Conservation (phyloP, 2,113 vertebrate species). For the Aramus guarauna region DNA sequence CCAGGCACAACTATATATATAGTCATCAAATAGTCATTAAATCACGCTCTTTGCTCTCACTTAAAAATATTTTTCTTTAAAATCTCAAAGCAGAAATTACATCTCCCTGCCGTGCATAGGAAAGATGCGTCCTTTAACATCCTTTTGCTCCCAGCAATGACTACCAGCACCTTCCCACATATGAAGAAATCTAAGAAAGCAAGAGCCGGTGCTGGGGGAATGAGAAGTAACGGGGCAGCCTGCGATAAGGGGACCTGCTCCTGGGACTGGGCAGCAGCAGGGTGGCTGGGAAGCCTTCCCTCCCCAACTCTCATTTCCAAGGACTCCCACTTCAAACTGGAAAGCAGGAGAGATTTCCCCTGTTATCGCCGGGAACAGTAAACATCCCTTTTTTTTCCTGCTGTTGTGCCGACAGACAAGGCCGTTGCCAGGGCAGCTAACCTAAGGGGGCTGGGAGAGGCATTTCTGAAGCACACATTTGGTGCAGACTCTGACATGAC, state of each 20-base stretch:
- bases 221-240: background rate
- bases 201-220: background rate
- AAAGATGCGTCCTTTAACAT: background rate
- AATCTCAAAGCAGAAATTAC: background rate
- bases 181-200: background rate
- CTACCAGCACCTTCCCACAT: background rate
- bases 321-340: constrained; percentile 31
- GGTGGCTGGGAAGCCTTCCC: background rate
- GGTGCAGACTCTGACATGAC: background rate
- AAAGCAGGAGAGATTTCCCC: constrained; percentile 11
- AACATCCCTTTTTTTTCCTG: constrained; percentile 7
- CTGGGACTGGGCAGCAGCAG: background rate
- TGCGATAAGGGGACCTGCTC: background rate
- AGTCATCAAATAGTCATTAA: background rate
- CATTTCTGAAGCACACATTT: constrained; percentile 11
- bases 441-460: background rate
- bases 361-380: constrained; percentile 38
- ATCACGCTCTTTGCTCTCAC: background rate
- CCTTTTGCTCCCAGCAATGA: background rate
- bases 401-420: constrained; percentile 32
- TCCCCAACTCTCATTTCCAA: background rate
- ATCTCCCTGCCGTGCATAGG: background rate
- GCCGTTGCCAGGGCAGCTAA: constrained; percentile 53
- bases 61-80: background rate
- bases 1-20: background rate